Base-by-base conservation (phyloP, 1,140 invertebrate species). In the Trichoplusia ni region DNA sequence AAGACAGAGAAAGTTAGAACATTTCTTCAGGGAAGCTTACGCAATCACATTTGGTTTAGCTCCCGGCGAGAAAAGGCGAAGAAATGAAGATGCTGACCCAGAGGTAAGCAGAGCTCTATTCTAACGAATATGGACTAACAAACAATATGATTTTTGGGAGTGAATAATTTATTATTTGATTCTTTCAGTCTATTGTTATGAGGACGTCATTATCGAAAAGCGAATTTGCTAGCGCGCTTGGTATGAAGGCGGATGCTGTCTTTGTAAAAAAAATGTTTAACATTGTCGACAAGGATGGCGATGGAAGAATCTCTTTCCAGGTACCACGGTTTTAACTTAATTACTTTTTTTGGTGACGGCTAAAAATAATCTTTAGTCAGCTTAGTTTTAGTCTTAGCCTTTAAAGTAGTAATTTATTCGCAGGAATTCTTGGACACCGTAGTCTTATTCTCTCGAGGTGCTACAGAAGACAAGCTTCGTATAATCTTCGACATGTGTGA, bases 191-290 rank as follows among this genome's bases (percentile, higher is more conserved):
- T 3, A 97, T 97, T 61, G 97, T 98, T 0, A 98, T 98, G 97
- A 91, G 97, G 40, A 98, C 97, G 0, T 97, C 97, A 1, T 87
- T 99, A 38, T 98, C 97, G 0, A 97, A 98, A 90, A 94, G 95
- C 29, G 99, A 99, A 90, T 99, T 99, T 90, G 99, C 99, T 0
- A 97, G 96, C 60, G 98, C 99, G 0, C 91, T 99, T 2, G 98
- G 98, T 13, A 99, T 99, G 97, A 97, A 97, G 88, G 91, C 96
- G 0, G 96, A 98, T 81, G 98, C 98, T 18, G 95, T 99, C 8
- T 99, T 99, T 89, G 98, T 99, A 0, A 96, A 98, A 70, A 97
- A 99, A 90, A 99, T 99, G 98, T 99, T 99, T 83, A 98, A 98
- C 73, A 98, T 99, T 71, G 98, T 99, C 0, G 98, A 99, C 84